These are phyloP conservation scores for Mallotus villosus DNA, from an alignment of 2,797 vertebrate genomes.

Conservation along the genomic window DNA sequence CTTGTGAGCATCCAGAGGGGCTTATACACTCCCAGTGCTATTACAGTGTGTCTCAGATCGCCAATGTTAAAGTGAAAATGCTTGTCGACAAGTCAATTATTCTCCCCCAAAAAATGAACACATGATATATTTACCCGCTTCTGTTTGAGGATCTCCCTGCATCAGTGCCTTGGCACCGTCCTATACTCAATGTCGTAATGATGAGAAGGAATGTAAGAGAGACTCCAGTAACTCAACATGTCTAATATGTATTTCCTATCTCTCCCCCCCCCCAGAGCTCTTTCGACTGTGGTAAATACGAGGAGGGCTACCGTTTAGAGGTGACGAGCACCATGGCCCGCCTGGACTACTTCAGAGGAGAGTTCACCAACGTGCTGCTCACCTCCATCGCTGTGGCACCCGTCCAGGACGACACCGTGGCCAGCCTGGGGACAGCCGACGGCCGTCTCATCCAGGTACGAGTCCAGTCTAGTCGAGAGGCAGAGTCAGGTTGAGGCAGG, in stretches of 20 bases:
- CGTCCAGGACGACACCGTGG: slow-evolving; percentile 84
- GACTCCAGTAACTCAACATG: background rate
- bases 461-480: background rate
- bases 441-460: slow-evolving; percentile 93
- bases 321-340: slow-evolving; percentile 87
- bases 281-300: slow-evolving; percentile 82
- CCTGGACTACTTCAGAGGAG: slow-evolving; percentile 88
- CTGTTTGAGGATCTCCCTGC: too few species aligned
- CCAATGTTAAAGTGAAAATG: background rate
- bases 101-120: too few species aligned
- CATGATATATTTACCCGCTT: too few species aligned
- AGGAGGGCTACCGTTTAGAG: slow-evolving; percentile 88
- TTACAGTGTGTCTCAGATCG: background rate
- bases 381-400: slow-evolving; percentile 87
- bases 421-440: slow-evolving; percentile 87
- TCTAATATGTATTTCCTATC: slow-evolving; percentile 13
- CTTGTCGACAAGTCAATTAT: background rate
- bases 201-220: too few species aligned
- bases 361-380: slow-evolving; percentile 84
- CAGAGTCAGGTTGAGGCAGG: too few species aligned
- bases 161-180: too few species aligned
- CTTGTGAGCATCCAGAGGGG: background rate
- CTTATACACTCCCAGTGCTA: background rate
- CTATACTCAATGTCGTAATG: too few species aligned
- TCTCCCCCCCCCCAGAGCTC: slow-evolving; percentile 77